Evolutionary conservation across 30 jellyfish, hydroid and myxozoan genomes (phyloP).

Genomic region (Sanderia malayensis): DNA sequence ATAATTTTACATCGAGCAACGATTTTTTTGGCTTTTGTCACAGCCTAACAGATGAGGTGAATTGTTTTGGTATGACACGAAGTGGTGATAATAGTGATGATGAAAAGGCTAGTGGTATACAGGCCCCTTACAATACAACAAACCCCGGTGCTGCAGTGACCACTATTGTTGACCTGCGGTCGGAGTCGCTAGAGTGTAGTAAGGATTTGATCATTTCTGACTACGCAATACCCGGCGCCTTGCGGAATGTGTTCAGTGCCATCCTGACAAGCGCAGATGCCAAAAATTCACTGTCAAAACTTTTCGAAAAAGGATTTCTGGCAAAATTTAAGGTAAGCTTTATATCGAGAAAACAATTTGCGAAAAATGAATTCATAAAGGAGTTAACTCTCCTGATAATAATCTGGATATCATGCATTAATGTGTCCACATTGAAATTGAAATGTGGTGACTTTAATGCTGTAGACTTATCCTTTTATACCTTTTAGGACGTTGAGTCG

Average conservation of each 20-base stretch:
- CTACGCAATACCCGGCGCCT: slow-evolving; percentile 7
- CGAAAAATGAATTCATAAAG: too few species aligned
- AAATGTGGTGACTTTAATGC: too few species aligned
- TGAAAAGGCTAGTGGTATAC: too few species aligned
- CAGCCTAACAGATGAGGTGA: background rate
- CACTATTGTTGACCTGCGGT: slow-evolving; percentile 11
- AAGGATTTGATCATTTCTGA: slow-evolving; percentile 6
- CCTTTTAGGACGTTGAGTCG: background rate
- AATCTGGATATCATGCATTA: too few species aligned
- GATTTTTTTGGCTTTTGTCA: slow-evolving; percentile 43
- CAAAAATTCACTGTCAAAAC: background rate
- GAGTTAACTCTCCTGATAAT: too few species aligned
- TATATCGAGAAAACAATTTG: too few species aligned
- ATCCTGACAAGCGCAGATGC: background rate
- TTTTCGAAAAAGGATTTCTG: slow-evolving; percentile 2
- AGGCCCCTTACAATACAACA: background rate
- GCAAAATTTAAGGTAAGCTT: too few species aligned
- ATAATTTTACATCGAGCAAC: slow-evolving; percentile 41
- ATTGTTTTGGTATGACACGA: background rate
- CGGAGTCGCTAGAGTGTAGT: background rate
- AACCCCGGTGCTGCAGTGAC: slow-evolving; percentile 49
- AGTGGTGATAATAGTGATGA: background rate
- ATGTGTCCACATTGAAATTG: too few species aligned
- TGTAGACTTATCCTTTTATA: too few species aligned
- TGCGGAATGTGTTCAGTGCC: background rate